Conservation (phyloP, 2,113 vertebrate genomes). For the Salvelinus alpinus region DNA sequence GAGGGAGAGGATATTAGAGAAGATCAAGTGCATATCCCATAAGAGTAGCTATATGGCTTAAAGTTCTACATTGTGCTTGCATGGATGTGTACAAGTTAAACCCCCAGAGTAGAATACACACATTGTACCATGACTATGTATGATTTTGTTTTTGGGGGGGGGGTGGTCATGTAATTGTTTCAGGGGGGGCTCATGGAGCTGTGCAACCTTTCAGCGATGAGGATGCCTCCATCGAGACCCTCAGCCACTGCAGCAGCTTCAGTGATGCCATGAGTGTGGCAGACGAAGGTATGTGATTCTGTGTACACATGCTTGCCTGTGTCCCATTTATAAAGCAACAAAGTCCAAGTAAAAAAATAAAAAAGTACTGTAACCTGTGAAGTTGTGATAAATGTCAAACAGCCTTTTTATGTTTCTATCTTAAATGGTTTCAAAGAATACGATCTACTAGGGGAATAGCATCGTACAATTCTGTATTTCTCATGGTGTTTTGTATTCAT, state of each 20-base stretch:
- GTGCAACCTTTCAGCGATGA: slow-evolving; percentile 97
- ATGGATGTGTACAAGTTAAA: no score
- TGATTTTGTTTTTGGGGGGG: no score
- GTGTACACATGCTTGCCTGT: neutral
- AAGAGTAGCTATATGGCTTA: neutral
- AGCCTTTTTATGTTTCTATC: neutral
- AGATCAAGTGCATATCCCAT: neutral
- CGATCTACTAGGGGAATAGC: no score
- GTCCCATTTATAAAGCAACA: neutral
- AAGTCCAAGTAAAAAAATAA: neutral
- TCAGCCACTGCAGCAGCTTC: slow-evolving; percentile 97
- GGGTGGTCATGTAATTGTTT: neutral
- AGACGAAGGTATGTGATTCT: slow-evolving; percentile 81
- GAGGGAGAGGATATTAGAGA: no score
- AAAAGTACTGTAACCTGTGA: no score
- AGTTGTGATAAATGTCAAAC: neutral
- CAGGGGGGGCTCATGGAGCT: slow-evolving; percentile 86
- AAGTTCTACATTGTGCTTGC: no score
- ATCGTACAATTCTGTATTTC: no score
- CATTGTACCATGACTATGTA: no score
- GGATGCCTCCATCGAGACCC: slow-evolving; percentile 94
- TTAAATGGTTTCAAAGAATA: neutral
- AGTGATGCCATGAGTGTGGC: slow-evolving; percentile 88
- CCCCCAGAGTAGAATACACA: no score
- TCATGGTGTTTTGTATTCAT: no score